phyloP scores from a whole-genome alignment of 1,140 invertebrate species.

The Eumeta japonica region DNA sequence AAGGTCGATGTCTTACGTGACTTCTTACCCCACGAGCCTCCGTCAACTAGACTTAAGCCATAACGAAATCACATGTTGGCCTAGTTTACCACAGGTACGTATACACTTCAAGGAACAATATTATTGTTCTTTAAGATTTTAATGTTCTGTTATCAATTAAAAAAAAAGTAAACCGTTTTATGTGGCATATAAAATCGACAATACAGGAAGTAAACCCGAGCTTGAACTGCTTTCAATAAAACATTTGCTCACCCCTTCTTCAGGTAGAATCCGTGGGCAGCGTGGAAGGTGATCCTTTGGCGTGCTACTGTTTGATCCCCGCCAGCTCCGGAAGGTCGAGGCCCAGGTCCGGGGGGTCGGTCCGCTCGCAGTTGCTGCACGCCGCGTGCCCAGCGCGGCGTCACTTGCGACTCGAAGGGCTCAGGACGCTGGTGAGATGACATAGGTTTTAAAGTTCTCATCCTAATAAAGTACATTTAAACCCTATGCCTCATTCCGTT shows the following conservation, averaged over 20 bases:
- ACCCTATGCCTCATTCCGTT: too few relatives aligned
- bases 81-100: slow-evolving; percentile 68
- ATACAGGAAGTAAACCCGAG: too few relatives aligned
- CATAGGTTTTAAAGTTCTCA: too few relatives aligned
- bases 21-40: slow-evolving; percentile 82
- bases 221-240: too few relatives aligned
- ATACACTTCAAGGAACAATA: slow-evolving; percentile 2
- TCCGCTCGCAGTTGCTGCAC: slow-evolving; percentile 72
- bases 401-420: slow-evolving; percentile 76
- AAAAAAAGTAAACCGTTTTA: too few relatives aligned
- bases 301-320: slow-evolving; percentile 63
- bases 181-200: too few relatives aligned
- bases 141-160: too few relatives aligned
- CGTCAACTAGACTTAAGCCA: slow-evolving; percentile 92
- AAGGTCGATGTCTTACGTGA: slow-evolving; percentile 83
- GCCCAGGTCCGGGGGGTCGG: slow-evolving; percentile 56
- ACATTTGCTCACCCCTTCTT: too few relatives aligned
- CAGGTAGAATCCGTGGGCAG: slow-evolving; percentile 42
- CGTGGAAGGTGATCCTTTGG: slow-evolving; percentile 35
- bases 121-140: too few relatives aligned
- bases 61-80: slow-evolving; percentile 89
- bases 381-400: slow-evolving; percentile 80
- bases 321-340: slow-evolving; percentile 31
- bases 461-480: too few relatives aligned
- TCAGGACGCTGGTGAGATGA: slow-evolving; percentile 68